Conservation (phyloP, 2,888 invertebrate species). For the Beris morrisii region DNA sequence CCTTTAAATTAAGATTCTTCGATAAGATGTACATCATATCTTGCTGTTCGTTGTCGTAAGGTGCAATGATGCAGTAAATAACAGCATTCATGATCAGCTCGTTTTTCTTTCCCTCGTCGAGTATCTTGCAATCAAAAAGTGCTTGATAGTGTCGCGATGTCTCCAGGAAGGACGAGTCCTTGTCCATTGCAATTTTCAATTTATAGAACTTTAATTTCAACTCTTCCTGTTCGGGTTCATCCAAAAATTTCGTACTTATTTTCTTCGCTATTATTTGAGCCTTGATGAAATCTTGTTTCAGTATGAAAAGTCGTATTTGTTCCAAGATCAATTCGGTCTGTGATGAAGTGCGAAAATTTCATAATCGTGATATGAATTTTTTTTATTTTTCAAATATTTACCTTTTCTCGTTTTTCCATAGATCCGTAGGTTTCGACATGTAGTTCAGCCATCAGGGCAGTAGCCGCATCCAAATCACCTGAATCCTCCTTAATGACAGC, state of each 20-base stretch:
- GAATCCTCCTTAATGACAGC: conserved; percentile 77
- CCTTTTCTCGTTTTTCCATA: conserved; percentile 91
- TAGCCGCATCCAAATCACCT: conserved; percentile 80
- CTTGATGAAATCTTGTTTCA: conserved; percentile 87
- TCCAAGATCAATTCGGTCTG: conserved; percentile 84
- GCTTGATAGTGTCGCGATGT: conserved; percentile 92
- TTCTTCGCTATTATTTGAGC: conserved; percentile 96
- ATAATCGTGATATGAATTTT: too few relatives aligned
- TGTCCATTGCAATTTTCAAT: conserved; percentile 85
- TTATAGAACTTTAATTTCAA: conserved; percentile 57
- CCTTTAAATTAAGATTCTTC: conserved; percentile 79
- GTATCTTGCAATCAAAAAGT: conserved; percentile 73
- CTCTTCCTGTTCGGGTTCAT: conserved; percentile 61
- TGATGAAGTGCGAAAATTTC: not conserved
- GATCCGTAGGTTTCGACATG: conserved; percentile 89
- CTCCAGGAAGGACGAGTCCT: conserved; percentile 82
- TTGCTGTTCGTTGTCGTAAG: conserved; percentile 91
- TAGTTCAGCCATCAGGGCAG: conserved; percentile 86
- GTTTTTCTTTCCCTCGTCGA: conserved; percentile 65
- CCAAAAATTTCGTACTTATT: conserved; percentile 90
- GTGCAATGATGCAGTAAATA: conserved; percentile 84
- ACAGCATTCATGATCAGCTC: conserved; percentile 79
- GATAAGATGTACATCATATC: conserved; percentile 86
- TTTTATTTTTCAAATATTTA: not conserved
- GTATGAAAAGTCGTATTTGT: conserved; percentile 91